Evolutionary conservation across 2,797 vertebrate genomes (phyloP), one percentile per base, ranked within the genome.

Genomic region (Halcyon chelicuti): DNA sequence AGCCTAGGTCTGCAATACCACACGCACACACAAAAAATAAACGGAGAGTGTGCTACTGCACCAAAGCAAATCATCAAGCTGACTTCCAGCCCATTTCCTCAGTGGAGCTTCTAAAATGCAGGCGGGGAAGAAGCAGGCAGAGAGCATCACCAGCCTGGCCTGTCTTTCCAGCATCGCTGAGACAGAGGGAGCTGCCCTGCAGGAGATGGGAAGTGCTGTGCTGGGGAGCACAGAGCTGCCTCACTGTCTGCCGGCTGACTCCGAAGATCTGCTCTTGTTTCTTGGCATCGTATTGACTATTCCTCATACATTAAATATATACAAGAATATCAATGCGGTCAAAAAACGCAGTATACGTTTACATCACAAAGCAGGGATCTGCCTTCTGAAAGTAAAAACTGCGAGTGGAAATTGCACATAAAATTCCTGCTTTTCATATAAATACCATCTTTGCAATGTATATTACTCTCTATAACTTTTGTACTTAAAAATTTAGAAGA

Each of bases 101-200:
- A 62, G 55, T 3, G 8, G 16, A 51, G 17, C 4, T 46, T 81
- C 62, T 51, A 46, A 92, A 88, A 46, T 0, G 3, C 11, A 51
- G 17, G 1, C 28, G 63, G 17, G 31, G n/a, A 81, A 88, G 21
- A 47, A 65, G 81, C 60, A 33, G 14, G 12, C 49, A 61, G 6
- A 33, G n/a, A 39, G 23, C 4, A 14, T 20, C 20, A 49, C 7
- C 29, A 20, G 39, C 18, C 22, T 52, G 51, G 75, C 60, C 11
- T 87, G 63, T 17, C 77, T 47, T 95, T 89, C 35, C 78, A 52
- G 13, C 65, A 70, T 60, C 28, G 44, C 35, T 1, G 1, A 76
- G 77, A 42, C 19, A 91, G 95, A 62, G 86, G 88, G 88, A 95
- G 70, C 83, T 92, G 51, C 51, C 39, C 31, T 55, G 78, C 74